These are phyloP conservation scores for Dipodomys merriami DNA, from an alignment of 2,113 vertebrate genomes.

Conservation along the genomic window DNA sequence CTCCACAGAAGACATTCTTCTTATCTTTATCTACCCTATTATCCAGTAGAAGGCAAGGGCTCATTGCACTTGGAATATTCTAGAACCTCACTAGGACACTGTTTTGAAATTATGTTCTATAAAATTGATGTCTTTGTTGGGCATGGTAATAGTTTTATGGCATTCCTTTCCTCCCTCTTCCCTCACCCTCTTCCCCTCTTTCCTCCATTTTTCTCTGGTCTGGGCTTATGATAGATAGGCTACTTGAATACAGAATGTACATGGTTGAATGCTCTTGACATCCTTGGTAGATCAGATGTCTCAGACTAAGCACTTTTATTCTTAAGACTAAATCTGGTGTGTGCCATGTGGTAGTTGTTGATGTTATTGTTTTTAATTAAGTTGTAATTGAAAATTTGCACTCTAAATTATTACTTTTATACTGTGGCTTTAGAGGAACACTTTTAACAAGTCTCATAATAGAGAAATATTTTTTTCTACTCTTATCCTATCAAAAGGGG, in stretches of 20 bases:
- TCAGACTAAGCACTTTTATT: not conserved
- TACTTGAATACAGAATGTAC: not conserved
- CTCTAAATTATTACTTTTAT: constrained; percentile 53
- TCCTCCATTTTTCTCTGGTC: not conserved
- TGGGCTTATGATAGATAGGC: not conserved
- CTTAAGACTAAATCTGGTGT: not conserved
- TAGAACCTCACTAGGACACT: constrained; percentile 40
- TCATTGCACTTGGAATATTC: constrained; percentile 49
- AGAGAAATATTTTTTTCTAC: constrained; percentile 13
- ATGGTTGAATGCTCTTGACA: not conserved
- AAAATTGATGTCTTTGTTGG: constrained; percentile 38
- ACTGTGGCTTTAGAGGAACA: not conserved
- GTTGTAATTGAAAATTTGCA: constrained; percentile 42
- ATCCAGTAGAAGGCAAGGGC: constrained; percentile 46
- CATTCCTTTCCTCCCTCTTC: not conserved
- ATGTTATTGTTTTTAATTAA: constrained; percentile 68
- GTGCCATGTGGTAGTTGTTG: not conserved
- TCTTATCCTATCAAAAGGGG: constrained; percentile 8
- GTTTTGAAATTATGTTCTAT: not conserved
- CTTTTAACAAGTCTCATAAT: not conserved
- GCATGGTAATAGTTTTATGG: not conserved
- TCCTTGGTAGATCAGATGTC: constrained; percentile 48
- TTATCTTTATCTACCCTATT: constrained; percentile 14
- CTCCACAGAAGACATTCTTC: constrained; percentile 14
- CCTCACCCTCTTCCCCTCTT: not conserved